These are phyloP conservation scores for Rhagophthalmus giganteus DNA, from an alignment of 2,888 invertebrate species.

Conservation along the genomic window DNA sequence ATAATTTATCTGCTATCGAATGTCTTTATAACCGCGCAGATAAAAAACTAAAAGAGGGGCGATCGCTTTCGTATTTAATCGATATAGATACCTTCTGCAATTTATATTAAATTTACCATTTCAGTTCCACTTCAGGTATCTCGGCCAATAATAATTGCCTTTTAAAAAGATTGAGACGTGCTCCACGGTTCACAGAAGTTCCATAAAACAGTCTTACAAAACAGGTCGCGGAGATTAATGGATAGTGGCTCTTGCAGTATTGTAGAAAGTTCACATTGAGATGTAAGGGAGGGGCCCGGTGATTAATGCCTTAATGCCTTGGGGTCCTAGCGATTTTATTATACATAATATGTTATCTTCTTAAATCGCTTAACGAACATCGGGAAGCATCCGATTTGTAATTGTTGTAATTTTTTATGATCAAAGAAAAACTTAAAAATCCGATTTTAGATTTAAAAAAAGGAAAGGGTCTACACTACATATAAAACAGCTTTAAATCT, in stretches of 20 bases:
- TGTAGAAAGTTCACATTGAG: constrained; percentile 58
- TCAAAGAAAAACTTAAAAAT: no score
- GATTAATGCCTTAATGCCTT: constrained; percentile 32
- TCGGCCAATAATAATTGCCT: constrained; percentile 27
- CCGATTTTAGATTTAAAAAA: no score
- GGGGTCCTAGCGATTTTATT: constrained; percentile 9
- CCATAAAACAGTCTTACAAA: constrained; percentile 42
- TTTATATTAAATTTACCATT: constrained; percentile 13
- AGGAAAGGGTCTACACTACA: no score
- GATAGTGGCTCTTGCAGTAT: constrained; percentile 45
- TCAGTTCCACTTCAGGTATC: constrained; percentile 21
- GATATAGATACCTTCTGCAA: no score
- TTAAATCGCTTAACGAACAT: constrained; percentile 4
- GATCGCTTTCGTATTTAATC: no score
- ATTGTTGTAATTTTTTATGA: no score
- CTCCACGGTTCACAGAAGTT: constrained; percentile 44
- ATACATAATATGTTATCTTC: no score
- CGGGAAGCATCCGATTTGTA: no score
- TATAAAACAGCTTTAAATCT: no score
- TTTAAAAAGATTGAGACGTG: constrained; percentile 44
- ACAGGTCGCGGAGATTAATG: constrained; percentile 41
- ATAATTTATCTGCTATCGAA: no score
- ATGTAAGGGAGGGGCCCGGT: constrained; percentile 65
- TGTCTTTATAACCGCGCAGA: no score
- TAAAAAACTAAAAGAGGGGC: no score